Conservation (phyloP, 1,140 invertebrate genomes). For the Cyclargus thomasi region DNA sequence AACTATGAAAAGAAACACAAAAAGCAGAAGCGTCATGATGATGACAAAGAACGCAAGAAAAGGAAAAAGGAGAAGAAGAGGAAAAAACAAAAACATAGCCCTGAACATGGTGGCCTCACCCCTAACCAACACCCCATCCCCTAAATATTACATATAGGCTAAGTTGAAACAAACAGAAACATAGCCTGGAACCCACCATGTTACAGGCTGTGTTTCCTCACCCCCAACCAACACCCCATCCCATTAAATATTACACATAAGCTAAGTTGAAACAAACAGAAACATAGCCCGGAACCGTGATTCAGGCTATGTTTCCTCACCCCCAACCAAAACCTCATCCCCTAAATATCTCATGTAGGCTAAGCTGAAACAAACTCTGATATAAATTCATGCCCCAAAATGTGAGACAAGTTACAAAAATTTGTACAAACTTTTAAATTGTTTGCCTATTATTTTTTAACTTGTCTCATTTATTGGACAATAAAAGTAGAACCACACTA, state of each 20-base stretch:
- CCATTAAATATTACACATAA: constrained; percentile 33
- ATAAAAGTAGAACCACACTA: no score
- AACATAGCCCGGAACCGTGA: constrained; percentile 93
- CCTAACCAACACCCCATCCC: constrained; percentile 81
- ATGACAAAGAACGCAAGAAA: constrained; percentile 95
- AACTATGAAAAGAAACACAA: constrained; percentile 97
- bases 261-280: constrained; percentile 74
- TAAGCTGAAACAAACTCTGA: constrained; percentile 53
- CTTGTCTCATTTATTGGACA: no score
- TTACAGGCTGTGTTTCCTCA: no score
- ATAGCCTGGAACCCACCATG: constrained; percentile 93
- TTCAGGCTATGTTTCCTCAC: constrained; percentile 82
- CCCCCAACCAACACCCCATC: constrained; percentile 82
- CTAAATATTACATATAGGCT: constrained; percentile 27
- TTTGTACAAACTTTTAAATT: no score
- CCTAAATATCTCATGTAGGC: constrained; percentile 30
- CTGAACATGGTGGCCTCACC: constrained; percentile 86
- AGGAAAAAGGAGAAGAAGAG: constrained; percentile 96
- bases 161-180: constrained; percentile 79
- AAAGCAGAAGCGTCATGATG: constrained; percentile 94
- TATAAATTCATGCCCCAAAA: no score
- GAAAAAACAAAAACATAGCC: constrained; percentile 95
- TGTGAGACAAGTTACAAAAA: no score
- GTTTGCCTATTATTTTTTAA: no score
- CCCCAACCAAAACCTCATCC: constrained; percentile 81